Evolutionary conservation across 1,140 invertebrate species (phyloP).

Genomic region (Oedothorax gibbosus): DNA sequence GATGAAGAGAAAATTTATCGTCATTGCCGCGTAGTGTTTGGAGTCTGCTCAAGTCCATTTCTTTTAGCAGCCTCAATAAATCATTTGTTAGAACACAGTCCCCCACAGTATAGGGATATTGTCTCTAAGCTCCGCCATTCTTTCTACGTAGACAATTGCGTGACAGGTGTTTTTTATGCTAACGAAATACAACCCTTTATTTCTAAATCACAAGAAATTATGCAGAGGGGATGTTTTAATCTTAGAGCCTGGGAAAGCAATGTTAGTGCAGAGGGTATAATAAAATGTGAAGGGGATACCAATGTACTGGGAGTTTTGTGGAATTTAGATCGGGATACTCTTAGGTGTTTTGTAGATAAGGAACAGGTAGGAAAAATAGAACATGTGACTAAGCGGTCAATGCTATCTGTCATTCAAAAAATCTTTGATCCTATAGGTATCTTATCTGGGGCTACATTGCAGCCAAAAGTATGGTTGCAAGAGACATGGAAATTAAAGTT

Average conservation of each 20-base stretch:
- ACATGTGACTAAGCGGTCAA: neutral
- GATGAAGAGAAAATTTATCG: neutral
- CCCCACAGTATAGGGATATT: neutral
- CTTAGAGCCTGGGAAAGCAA: slow-evolving; percentile 19
- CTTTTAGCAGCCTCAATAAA: neutral
- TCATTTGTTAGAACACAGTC: neutral
- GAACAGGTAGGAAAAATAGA: neutral
- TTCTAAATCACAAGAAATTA: neutral
- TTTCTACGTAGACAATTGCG: slow-evolving; percentile 41
- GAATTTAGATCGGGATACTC: neutral
- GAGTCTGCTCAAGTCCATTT: neutral
- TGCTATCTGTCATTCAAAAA: neutral
- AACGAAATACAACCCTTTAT: slow-evolving; percentile 15
- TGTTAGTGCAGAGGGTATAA: too few relatives aligned
- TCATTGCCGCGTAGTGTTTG: neutral
- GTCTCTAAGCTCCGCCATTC: neutral
- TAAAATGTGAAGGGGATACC: neutral
- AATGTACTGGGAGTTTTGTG: neutral
- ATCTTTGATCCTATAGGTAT: slow-evolving; percentile 18
- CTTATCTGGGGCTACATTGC: neutral
- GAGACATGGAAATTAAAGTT: neutral
- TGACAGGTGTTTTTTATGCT: neutral
- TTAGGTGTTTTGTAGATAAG: neutral
- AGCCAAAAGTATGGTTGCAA: slow-evolving; percentile 2
- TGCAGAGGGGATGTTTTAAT: neutral